Conservation (phyloP, 2,888 invertebrate species). For the Ctenicera cuprea region DNA sequence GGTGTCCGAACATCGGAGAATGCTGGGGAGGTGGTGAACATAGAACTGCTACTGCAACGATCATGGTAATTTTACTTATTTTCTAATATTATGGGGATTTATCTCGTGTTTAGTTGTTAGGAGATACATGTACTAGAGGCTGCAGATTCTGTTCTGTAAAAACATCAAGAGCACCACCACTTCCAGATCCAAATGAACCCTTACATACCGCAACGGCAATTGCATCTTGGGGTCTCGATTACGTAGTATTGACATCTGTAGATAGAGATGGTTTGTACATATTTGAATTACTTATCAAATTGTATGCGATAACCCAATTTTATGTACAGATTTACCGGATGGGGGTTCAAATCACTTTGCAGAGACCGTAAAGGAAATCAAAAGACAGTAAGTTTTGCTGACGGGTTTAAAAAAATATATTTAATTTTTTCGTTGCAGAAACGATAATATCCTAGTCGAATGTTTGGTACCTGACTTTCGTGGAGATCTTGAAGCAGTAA, state of each 20-base stretch:
- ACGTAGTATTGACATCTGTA: constrained; percentile 98
- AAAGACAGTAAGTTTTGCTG: constrained; percentile 77
- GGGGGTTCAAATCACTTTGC: constrained; percentile 97
- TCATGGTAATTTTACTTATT: constrained; percentile 85
- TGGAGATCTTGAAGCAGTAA: constrained; percentile 85
- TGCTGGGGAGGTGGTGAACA: constrained; percentile 98
- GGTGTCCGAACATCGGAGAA: constrained; percentile 98
- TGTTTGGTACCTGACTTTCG: constrained; percentile 98
- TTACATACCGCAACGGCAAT: constrained; percentile 94
- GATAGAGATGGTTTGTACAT: constrained; percentile 90
- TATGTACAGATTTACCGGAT: constrained; percentile 86
- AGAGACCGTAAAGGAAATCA: constrained; percentile 91
- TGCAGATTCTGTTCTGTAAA: constrained; percentile 99
- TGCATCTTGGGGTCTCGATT: constrained; percentile 95
- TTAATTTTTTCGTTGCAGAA: constrained; percentile 72
- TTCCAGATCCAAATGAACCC: constrained; percentile 93
- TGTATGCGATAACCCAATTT: constrained; percentile 1
- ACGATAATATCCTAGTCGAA: constrained; percentile 92
- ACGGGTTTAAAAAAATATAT: not conserved
- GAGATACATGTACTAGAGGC: constrained; percentile 99
- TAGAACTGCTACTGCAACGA: constrained; percentile 98
- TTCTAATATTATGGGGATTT: not conserved
- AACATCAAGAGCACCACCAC: constrained; percentile 92
- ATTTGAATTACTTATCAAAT: constrained; percentile 24
- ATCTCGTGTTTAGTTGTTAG: constrained; percentile 83